phyloP scores from a whole-genome alignment of 2,888 invertebrate species.

The Megaustenia siamemsis region DNA sequence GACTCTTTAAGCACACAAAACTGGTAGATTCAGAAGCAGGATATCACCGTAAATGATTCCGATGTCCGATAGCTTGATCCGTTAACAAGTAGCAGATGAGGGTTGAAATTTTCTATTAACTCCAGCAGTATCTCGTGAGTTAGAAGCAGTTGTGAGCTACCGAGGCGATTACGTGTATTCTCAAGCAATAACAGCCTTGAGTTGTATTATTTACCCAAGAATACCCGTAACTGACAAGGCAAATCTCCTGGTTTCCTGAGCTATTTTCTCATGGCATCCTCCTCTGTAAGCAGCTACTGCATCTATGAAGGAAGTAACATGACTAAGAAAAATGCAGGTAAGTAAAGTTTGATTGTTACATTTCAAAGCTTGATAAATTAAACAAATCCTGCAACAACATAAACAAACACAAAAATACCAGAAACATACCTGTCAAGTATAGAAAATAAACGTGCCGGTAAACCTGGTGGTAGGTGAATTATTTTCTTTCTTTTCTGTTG shows the following conservation, averaged over 20 bases:
- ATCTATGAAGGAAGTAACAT: neutral
- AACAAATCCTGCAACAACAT: no score
- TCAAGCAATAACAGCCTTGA: slow-evolving; percentile 98
- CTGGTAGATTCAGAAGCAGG: neutral
- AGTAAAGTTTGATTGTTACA: no score
- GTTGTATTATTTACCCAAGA: slow-evolving; percentile 99
- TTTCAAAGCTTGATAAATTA: no score
- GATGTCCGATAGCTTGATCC: no score
- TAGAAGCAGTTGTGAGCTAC: slow-evolving; percentile 16
- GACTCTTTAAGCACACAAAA: neutral
- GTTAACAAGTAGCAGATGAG: neutral
- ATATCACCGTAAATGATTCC: no score
- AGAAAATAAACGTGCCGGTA: no score
- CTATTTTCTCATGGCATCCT: neutral
- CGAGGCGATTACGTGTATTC: slow-evolving; percentile 94
- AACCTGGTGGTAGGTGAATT: no score
- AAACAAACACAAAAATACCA: no score
- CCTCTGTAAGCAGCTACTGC: neutral
- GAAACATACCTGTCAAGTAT: no score
- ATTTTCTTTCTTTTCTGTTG: no score
- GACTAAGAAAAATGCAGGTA: no score
- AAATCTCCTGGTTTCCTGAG: neutral
- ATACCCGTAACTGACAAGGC: slow-evolving; percentile 93
- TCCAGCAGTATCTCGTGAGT: neutral
- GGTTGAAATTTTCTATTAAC: neutral